A percentile compares a stretch with the other conserved stretches of the same genome.
These are phyloP conservation scores for Xestia xanthographa DNA, from an alignment of 2,888 invertebrate species.

Conservation along the genomic window DNA sequence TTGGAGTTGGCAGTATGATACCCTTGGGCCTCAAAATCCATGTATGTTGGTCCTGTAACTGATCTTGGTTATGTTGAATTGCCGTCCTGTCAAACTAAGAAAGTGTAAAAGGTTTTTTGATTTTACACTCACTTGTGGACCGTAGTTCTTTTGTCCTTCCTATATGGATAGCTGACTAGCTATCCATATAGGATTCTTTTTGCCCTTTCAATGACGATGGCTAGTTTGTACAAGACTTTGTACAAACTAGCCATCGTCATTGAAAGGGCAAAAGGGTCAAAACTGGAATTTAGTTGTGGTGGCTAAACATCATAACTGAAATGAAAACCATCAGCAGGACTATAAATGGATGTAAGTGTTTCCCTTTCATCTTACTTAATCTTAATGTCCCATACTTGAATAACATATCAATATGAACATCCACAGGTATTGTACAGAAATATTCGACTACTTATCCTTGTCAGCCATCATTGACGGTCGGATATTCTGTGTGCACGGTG, in stretches of 20 bases:
- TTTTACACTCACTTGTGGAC: neutral
- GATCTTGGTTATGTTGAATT: neutral
- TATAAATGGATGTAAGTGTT: neutral
- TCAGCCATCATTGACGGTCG: constrained; percentile 99
- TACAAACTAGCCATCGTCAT: neutral
- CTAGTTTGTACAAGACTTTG: too few species aligned
- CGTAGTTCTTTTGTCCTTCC: neutral
- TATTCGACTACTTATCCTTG: constrained; percentile 98
- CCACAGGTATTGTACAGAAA: constrained; percentile 98
- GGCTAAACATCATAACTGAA: neutral
- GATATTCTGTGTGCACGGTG: constrained; percentile 99
- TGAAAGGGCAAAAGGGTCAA: neutral
- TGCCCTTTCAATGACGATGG: too few species aligned
- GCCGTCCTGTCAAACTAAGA: too few species aligned
- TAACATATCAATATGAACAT: constrained; percentile 22
- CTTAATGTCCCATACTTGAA: neutral
- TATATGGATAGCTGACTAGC: neutral
- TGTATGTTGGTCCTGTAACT: neutral
- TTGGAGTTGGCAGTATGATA: neutral
- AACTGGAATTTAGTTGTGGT: neutral
- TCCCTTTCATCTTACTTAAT: neutral
- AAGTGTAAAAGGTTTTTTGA: neutral
- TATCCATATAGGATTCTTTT: too few species aligned
- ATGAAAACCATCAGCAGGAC: neutral
- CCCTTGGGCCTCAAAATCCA: neutral